Conservation (phyloP, 2,797 vertebrate genomes). For the Neoniphon sammara region DNA sequence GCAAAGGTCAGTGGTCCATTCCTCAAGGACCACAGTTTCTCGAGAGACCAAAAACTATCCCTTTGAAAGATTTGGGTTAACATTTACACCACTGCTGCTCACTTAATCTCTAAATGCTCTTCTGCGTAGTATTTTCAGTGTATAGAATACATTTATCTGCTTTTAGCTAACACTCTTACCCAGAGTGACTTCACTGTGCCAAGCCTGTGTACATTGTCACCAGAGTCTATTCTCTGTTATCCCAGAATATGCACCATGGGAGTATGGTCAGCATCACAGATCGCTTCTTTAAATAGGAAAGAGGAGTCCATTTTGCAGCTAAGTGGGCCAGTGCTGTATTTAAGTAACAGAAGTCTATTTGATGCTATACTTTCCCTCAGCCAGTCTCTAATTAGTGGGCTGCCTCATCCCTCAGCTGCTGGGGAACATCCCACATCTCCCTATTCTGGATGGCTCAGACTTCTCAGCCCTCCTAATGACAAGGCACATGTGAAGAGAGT, state of each 20-base stretch:
- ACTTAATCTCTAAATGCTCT: conserved; percentile 3
- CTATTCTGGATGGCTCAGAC: conserved; percentile 71
- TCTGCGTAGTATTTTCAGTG: conserved; percentile 5
- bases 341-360: conserved; percentile 68
- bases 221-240: conserved; percentile 40
- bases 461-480: conserved; percentile 79
- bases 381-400: conserved; percentile 80
- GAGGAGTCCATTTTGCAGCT: conserved; percentile 50
- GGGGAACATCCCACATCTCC: conserved; percentile 72
- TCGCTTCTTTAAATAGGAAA: conserved; percentile 67
- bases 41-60: conserved; percentile 10
- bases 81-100: not conserved
- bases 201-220: conserved; percentile 15
- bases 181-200: not conserved
- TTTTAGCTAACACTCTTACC: not conserved
- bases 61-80: conserved; percentile 21
- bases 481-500: conserved; percentile 76
- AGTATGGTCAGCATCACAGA: conserved; percentile 48
- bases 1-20: conserved; percentile 58
- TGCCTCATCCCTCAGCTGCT: conserved; percentile 70
- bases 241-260: conserved; percentile 30
- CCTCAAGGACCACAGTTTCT: conserved; percentile 43
- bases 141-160: conserved; percentile 9
- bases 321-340: conserved; percentile 62
- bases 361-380: conserved; percentile 77